Conservation (phyloP, 2,113 vertebrate species). For the Girardinichthys multiradiatus region DNA sequence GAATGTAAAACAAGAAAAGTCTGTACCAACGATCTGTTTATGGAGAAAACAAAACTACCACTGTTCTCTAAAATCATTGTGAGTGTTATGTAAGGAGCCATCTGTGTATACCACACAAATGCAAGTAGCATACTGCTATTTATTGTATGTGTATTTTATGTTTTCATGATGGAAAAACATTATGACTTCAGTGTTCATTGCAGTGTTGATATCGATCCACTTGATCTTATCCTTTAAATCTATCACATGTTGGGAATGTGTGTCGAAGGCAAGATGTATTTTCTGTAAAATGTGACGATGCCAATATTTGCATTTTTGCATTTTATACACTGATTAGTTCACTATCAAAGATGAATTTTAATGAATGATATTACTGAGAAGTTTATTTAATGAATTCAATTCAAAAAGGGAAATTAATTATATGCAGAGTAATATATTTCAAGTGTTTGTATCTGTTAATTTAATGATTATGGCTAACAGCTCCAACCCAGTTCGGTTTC, state of each 20-base stretch:
- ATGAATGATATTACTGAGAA: background rate
- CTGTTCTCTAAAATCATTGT: conserved; percentile 68
- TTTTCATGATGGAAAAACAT: conserved; percentile 58
- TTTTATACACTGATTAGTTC: conserved; percentile 72
- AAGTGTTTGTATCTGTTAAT: background rate
- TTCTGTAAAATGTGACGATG: conserved; percentile 56
- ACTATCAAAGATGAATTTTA: conserved; percentile 5
- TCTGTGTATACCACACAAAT: conserved; percentile 72
- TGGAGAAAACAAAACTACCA: conserved; percentile 45
- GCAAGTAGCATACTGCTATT: conserved; percentile 61
- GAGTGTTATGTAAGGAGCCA: conserved; percentile 66
- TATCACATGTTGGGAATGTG: conserved; percentile 51
- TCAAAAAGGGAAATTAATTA: background rate
- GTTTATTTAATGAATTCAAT: background rate
- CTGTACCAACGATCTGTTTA: conserved; percentile 69
- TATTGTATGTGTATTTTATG: conserved; percentile 62
- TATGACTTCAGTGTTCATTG: conserved; percentile 71
- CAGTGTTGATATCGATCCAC: conserved; percentile 64
- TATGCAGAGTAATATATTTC: background rate
- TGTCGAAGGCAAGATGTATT: conserved; percentile 40
- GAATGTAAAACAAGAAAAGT: conserved; percentile 81
- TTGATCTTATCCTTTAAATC: conserved; percentile 55
- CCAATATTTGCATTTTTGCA: conserved; percentile 63
- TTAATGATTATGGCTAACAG: background rate
- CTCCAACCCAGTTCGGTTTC: background rate